Evolutionary conservation across 2,113 vertebrate species (phyloP).

Genomic region (Penelope pileata): DNA sequence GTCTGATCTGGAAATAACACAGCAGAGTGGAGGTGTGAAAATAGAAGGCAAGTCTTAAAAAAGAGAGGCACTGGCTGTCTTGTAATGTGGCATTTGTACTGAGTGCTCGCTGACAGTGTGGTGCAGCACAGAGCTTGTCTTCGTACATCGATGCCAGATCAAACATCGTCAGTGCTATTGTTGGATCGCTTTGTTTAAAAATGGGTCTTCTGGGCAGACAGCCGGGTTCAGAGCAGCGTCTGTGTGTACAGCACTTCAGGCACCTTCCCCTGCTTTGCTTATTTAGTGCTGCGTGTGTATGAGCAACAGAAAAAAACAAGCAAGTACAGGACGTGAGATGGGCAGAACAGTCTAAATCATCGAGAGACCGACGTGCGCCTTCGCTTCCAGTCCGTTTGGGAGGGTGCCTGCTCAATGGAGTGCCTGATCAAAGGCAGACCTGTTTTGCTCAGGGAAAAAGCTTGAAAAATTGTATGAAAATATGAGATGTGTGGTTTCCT

Average conservation of each 20-base stretch:
- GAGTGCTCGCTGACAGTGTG: slow-evolving; percentile 22
- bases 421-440: neutral
- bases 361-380: neutral
- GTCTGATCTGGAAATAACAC: neutral
- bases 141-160: slow-evolving; percentile 34
- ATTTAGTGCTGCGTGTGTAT: neutral
- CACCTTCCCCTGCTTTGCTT: neutral
- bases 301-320: neutral
- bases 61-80: neutral
- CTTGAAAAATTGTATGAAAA: neutral
- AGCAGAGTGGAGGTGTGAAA: fast-evolving
- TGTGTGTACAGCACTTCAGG: neutral
- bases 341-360: neutral
- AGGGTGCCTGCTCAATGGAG: neutral
- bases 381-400: neutral
- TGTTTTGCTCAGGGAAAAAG: neutral
- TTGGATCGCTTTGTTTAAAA: slow-evolving; percentile 51
- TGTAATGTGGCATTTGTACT: slow-evolving; percentile 32
- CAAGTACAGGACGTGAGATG: neutral
- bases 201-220: slow-evolving; percentile 29
- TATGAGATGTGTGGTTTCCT: neutral
- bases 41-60: neutral
- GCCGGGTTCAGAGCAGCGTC: neutral
- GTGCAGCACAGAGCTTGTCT: slow-evolving; percentile 45
- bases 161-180: slow-evolving; percentile 58